Evolutionary conservation across 2,888 invertebrate species (phyloP), one percentile per base, ranked within the genome.

Genomic region (Callosobruchus maculatus): DNA sequence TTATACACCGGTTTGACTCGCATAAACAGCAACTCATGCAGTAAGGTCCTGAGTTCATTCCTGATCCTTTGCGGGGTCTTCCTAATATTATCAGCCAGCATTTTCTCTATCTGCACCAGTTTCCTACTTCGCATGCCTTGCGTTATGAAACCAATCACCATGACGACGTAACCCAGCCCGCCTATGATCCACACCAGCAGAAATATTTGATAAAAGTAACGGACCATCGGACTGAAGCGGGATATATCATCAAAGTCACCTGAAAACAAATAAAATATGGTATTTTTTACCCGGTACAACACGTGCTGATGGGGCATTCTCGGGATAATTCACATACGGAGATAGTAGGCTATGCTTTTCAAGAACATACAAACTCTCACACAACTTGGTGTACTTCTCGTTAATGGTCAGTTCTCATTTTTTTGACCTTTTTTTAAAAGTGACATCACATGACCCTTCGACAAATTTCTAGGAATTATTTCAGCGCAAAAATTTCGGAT

Each of bases 181-280:
- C 96, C 96, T 76, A 96, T 95, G 73, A 97, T 95, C 97, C 97
- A 97, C 26, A 94, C 86, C 49, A 97, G 92, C 0, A 97, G 89
- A 81, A 95, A 94, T 75, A 93, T 90, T 86, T 96, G 92, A 88
- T 97, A 97, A 1, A 93, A 87, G 77, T 90, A 89, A 83, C 91
- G 92, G 83, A 91, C 92, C 1, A 88, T 81, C 18, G 91, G 91
- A 74, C 89, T 90, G 67, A 93, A 93, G 76, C 89, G 90, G 70
- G 85, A 86, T 70, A 85, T 85, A 74, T 84, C 82, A 4, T 81
- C 73, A 18, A 49, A 1, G 18, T 49, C 49, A 49, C 49, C 49
- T 49, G 49, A 13, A 7, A 49, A 0, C 18, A 49, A 49, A 49
- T 1, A 49, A 7, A 4, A 26, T 7, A 26, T 7, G 7, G 7